Conservation (phyloP, 2,888 invertebrate genomes). For the Agrochola lychnidis region DNA sequence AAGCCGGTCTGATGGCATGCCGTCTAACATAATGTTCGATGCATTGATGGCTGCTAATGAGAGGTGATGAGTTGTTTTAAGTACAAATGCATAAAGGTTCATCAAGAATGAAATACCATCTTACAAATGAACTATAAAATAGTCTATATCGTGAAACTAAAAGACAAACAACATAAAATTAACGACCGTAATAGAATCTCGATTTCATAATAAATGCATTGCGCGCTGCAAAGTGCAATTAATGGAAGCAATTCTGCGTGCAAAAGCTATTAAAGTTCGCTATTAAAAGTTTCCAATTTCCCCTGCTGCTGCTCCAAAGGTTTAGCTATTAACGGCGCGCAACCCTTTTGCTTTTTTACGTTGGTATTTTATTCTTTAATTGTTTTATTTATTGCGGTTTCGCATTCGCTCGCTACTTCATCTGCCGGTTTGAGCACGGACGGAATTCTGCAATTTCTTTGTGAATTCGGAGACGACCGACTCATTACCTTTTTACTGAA, state of each 20-base stretch:
- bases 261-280: slow-evolving; percentile 81
- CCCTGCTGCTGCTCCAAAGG: slow-evolving; percentile 73
- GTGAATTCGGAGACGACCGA: slow-evolving; percentile 64
- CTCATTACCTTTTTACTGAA: slow-evolving; percentile 65
- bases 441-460: slow-evolving; percentile 71
- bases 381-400: slow-evolving; percentile 80
- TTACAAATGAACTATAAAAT: slow-evolving; percentile 71
- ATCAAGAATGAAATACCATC: slow-evolving; percentile 62
- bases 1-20: slow-evolving; percentile 86
- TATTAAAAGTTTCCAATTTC: slow-evolving; percentile 85
- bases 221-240: slow-evolving; percentile 74
- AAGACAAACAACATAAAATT: slow-evolving; percentile 74
- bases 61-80: slow-evolving; percentile 73
- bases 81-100: slow-evolving; percentile 52
- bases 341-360: slow-evolving; percentile 74
- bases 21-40: slow-evolving; percentile 83
- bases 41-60: slow-evolving; percentile 87
- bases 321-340: slow-evolving; percentile 76
- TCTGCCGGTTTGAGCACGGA: slow-evolving; percentile 65
- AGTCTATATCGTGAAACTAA: slow-evolving; percentile 62
- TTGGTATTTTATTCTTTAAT: slow-evolving; percentile 81
- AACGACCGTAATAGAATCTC: slow-evolving; percentile 73
- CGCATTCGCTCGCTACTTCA: slow-evolving; percentile 74
- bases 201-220: slow-evolving; percentile 77
- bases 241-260: slow-evolving; percentile 82